A percentile compares a stretch with the other conserved stretches of the same genome.
Evolutionary conservation across 2,888 invertebrate species (phyloP).

Genomic region (Masnerella sp.): DNA sequence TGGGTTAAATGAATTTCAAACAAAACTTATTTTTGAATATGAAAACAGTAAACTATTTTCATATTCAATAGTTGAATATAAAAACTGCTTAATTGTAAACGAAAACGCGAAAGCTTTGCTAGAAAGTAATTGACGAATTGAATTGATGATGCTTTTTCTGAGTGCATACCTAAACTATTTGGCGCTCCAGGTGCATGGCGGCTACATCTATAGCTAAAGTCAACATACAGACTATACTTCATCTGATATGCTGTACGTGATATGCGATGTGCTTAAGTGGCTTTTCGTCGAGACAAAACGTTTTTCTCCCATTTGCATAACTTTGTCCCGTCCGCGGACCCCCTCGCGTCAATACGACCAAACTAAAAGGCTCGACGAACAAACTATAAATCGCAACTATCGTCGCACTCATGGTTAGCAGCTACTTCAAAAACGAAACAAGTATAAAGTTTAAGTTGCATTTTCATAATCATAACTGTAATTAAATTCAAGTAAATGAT

Average conservation of each 20-base stretch:
- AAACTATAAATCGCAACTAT: conserved; percentile 6
- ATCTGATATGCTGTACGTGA: conserved; percentile 75
- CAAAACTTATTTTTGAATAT: too few relatives aligned
- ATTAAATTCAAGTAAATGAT: conserved; percentile 11
- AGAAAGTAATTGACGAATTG: conserved; percentile 57
- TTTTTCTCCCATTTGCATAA: conserved; percentile 37
- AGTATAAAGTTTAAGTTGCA: conserved; percentile 7
- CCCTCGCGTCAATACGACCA: neutral
- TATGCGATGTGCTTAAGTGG: conserved; percentile 71
- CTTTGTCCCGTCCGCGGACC: conserved; percentile 15
- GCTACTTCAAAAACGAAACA: conserved; percentile 18
- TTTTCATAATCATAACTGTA: conserved; percentile 13
- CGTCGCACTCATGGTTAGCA: conserved; percentile 10
- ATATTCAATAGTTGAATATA: too few relatives aligned
- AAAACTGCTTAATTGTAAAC: conserved; percentile 1
- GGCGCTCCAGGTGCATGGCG: conserved; percentile 76
- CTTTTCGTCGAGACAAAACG: conserved; percentile 57
- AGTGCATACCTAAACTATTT: conserved; percentile 77
- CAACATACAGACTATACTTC: conserved; percentile 75
- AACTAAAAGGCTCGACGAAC: conserved; percentile 3
- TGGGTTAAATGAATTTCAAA: too few relatives aligned
- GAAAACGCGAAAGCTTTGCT: conserved; percentile 63
- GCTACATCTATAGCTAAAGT: conserved; percentile 76
- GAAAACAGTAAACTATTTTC: too few relatives aligned
- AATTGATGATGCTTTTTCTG: conserved; percentile 74